Base-by-base conservation (phyloP, 2,888 invertebrate genomes). In the Ditula angustiorana region DNA sequence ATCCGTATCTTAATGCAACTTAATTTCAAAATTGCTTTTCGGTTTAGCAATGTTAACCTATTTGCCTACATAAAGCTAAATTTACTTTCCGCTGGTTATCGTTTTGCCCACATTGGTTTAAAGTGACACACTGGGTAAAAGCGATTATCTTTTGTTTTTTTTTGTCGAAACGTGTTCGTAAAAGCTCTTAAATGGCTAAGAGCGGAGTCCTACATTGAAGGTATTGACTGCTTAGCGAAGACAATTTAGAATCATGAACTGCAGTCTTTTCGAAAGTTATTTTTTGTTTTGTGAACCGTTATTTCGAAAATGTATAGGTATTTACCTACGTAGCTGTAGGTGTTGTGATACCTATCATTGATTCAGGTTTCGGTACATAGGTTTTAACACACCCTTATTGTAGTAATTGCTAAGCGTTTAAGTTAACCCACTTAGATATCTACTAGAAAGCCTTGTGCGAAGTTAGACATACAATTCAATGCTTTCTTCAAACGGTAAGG, bases 41-140 rank as follows among this genome's bases (percentile, higher is more conserved):
- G 69, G 56, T 74, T 72, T 69, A 70, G 47, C 69, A 66, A 74
- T 66, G 65, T 65, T 73, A 73, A 71, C 77, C 78, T 77, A 74
- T 71, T 77, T 75, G 71, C 74, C 74, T 67, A 73, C 67, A 75
- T 72, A 70, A 66, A 62, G 56, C 63, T 58, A 46, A 50, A 26
- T 30, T 56, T 57, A 30, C 30, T 53, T 35, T 58, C 35, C 46
- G 46, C 33, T 44, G 47, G 19, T 64, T 64, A 59, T 35, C 59
- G 59, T 53, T 61, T 64, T 53, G 52, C 33, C 19, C 24, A 55
- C 53, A 19, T 46, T 46, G 46, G 59, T 52, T 63, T 47, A 53
- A 57, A 63, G 19, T 59, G 59, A 64, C 58, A 63, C 46, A 53
- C 58, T 64, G 41, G 37, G 49, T 37, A 64, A 23, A 16, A 56